These are phyloP conservation scores for Crotalus viridis DNA, from an alignment of 2,113 vertebrate species.

Conservation along the genomic window DNA sequence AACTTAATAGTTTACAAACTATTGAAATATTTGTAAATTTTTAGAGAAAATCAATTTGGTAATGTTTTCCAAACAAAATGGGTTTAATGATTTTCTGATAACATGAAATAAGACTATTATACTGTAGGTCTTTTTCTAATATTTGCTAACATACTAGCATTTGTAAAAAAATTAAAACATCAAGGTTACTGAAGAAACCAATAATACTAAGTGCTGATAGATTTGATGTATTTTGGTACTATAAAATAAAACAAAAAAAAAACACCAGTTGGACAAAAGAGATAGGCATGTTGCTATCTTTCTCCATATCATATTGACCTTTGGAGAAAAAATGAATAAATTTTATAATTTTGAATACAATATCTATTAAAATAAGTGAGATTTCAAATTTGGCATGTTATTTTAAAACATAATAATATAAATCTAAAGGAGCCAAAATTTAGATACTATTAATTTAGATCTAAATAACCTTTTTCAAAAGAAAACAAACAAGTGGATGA, in stretches of 20 bases:
- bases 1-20: constrained; percentile 31
- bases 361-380: background rate
- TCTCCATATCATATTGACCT: background rate
- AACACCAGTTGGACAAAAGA: background rate
- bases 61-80: constrained; percentile 39
- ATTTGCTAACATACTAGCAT: constrained; percentile 36
- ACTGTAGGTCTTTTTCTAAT: background rate
- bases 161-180: constrained; percentile 47
- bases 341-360: background rate
- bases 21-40: constrained; percentile 28
- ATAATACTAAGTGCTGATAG: constrained; percentile 48
- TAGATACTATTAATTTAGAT: background rate
- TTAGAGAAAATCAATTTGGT: constrained; percentile 51
- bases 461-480: background rate
- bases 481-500: background rate
- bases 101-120: constrained; percentile 39
- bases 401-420: background rate
- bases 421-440: background rate
- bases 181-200: constrained; percentile 50
- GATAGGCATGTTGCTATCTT: background rate
- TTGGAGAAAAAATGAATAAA: background rate
- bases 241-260: background rate
- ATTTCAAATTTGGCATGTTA: background rate
- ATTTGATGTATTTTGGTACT: constrained; percentile 43
- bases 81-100: constrained; percentile 45